phyloP scores from a whole-genome alignment of 2,797 vertebrate species.

The Intellagama lesueurii region DNA sequence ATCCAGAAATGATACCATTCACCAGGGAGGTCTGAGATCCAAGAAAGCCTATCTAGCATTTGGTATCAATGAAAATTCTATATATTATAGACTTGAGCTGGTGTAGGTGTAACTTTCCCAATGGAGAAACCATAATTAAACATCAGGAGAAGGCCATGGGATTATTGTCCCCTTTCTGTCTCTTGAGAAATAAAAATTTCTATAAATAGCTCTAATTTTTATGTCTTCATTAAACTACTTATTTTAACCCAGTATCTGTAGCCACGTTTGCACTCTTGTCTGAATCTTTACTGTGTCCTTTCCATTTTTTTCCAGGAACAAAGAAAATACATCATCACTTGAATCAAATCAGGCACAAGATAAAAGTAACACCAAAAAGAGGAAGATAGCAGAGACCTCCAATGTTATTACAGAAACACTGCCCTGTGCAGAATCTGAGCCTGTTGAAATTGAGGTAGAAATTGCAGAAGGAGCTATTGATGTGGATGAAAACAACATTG shows the following conservation, averaged over 20 bases:
- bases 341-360: constrained; percentile 73
- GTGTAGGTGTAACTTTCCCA: not conserved
- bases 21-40: not conserved
- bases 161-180: too few relatives aligned
- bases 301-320: constrained; percentile 80
- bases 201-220: not conserved
- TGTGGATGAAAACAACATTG: constrained; percentile 82
- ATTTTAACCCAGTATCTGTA: not conserved
- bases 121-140: not conserved
- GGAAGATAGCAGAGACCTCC: constrained; percentile 93
- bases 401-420: constrained; percentile 94
- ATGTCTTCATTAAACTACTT: not conserved
- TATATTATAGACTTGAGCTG: not conserved
- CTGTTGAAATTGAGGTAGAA: constrained; percentile 93
- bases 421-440: constrained; percentile 88
- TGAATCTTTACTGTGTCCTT: constrained; percentile 23
- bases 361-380: constrained; percentile 87
- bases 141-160: not conserved
- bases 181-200: not conserved
- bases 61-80: not conserved
- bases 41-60: not conserved
- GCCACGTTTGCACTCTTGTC: not conserved
- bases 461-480: constrained; percentile 86
- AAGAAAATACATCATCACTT: constrained; percentile 78
- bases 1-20: not conserved